Conservation (phyloP, 2,113 vertebrate species). For the Labeo catla region DNA sequence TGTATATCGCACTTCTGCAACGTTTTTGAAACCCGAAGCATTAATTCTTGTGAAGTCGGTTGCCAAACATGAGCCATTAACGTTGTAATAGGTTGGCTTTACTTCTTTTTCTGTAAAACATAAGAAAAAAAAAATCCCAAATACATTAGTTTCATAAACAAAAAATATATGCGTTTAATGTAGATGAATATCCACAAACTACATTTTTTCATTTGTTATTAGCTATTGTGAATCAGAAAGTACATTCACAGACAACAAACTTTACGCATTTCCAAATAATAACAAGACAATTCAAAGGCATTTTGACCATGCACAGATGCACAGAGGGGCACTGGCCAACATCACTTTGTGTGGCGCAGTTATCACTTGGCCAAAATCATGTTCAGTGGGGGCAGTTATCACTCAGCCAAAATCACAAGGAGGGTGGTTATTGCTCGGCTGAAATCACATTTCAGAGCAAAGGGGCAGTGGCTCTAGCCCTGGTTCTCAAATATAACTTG, state of each 20-base stretch:
- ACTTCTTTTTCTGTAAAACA: constrained; percentile 55
- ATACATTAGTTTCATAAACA: constrained; percentile 8
- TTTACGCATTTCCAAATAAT: background rate
- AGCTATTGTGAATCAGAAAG: background rate
- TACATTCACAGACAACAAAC: background rate
- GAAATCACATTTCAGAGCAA: too few relatives aligned
- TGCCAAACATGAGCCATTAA: constrained; percentile 47
- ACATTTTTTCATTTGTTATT: background rate
- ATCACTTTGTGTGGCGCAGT: too few relatives aligned
- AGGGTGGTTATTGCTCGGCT: too few relatives aligned
- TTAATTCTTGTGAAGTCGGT: constrained; percentile 58
- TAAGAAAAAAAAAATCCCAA: constrained; percentile 45
- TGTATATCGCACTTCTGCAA: background rate
- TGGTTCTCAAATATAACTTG: background rate
- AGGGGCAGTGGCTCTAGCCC: too few relatives aligned
- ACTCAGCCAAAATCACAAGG: too few relatives aligned
- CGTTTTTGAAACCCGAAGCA: rapidly evolving
- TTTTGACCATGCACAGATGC: background rate
- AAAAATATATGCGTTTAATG: background rate
- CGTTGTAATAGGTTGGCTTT: background rate
- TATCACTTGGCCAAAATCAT: too few relatives aligned
- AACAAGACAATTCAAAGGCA: background rate
- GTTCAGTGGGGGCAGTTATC: too few relatives aligned
- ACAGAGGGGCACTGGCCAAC: too few relatives aligned
- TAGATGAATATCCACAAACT: background rate